Evolutionary conservation across 92 coral and sea anemone genomes (phyloP).

Genomic region (Epizoanthus scotinus): DNA sequence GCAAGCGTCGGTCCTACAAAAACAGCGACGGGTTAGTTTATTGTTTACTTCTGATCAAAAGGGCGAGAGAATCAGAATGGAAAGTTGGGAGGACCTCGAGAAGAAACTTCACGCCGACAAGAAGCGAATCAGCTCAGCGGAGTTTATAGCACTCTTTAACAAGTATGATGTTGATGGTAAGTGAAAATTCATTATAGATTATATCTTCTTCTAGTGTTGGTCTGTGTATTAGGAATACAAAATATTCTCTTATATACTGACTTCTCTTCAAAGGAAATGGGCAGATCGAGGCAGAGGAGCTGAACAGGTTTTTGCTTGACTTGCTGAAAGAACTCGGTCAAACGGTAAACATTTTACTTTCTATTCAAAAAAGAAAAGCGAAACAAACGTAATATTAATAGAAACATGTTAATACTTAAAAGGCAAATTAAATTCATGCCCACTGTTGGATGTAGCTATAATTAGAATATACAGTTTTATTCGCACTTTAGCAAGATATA

Average conservation of each 20-base stretch:
- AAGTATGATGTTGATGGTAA: conserved; percentile 30
- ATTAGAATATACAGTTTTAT: not conserved
- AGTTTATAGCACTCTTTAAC: conserved; percentile 35
- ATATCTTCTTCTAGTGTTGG: not conserved
- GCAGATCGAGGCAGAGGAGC: conserved; percentile 25
- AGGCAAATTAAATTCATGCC: conserved; percentile 17
- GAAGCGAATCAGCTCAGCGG: conserved; percentile 20
- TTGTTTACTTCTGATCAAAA: conserved; percentile 19
- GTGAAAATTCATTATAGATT: not conserved
- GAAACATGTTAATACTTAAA: not conserved
- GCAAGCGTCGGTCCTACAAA: conserved; percentile 12
- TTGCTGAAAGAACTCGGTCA: conserved; percentile 33
- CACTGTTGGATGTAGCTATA: conserved; percentile 1
- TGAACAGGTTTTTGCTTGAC: conserved; percentile 23
- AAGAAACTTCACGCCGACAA: conserved; percentile 15
- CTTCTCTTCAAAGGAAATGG: conserved; percentile 21
- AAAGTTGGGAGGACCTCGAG: conserved; percentile 31
- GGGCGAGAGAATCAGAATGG: conserved; percentile 27
- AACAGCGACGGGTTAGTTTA: not conserved
- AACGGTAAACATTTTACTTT: conserved; percentile 2
- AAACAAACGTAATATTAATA: not conserved
- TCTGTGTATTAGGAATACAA: not conserved
- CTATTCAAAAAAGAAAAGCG: not conserved
- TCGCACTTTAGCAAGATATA: not conserved
- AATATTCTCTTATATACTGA: not conserved